Evolutionary conservation across 2,797 vertebrate genomes (phyloP), one percentile per base, ranked within the genome.

Genomic region (Babyrousa celebensis): DNA sequence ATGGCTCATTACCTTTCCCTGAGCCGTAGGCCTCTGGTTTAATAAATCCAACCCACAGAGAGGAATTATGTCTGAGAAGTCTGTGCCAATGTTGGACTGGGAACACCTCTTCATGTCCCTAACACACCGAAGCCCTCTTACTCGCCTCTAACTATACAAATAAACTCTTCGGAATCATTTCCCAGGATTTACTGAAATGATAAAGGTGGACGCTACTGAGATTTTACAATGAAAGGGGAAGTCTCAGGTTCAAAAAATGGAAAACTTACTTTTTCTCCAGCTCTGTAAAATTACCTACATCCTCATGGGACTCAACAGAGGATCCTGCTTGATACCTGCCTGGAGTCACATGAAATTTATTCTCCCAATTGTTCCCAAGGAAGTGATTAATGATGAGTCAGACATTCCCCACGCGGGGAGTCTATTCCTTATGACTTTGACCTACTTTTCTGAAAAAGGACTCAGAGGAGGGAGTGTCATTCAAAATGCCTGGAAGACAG

Each of bases 311-410:
- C 80, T 85, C 91, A 75, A 16, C 48, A 88, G 78, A 97, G 70
- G 77, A 93, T 96, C 85, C 94, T 89, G 70, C 85, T 86, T 95
- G 93, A 96, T 90, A 94, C 92, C 85, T 97, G 87, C 93, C 94
- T 89, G 62, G 58, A 95, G 93, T 93, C 93, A 87, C 89, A 70
- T 52, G 89, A 96, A 97, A 97, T 93, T 96, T 95, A 95, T 94
- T 94, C 88, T 74, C 82, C 84, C 93, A 68, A 65, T 93, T 97
- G 93, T 93, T 96, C 80, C 82, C 62, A 40, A 89, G 40, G 52
- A 95, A 58, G 40, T 96, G 96, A 97, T 96, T 94, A 97, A 97
- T 96, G 96, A 93, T 88, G 93, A 97, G 14, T 77, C 88, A 84
- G 86, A 85, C 94, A 97, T 79, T 79, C 74, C 88, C 48, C 48